Evolutionary conservation across 2,888 invertebrate genomes (phyloP).

Genomic region (Callyntrura sp.): DNA sequence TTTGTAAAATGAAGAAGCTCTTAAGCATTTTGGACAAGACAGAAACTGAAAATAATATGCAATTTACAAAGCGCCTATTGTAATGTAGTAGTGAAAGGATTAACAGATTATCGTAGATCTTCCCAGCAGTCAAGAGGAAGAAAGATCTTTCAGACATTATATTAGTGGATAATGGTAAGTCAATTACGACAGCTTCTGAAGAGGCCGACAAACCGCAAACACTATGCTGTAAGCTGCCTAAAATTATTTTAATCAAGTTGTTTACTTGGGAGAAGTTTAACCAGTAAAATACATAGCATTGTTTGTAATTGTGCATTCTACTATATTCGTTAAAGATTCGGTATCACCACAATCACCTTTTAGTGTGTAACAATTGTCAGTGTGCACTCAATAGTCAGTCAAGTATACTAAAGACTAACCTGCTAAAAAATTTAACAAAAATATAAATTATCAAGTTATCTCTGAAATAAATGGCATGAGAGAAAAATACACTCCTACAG

Average conservation of each 20-base stretch:
- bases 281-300: not conserved
- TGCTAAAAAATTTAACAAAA: not conserved
- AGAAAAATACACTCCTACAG: not conserved
- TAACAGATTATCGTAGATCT: too few species aligned
- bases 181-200: too few species aligned
- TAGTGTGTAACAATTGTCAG: not conserved
- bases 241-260: not conserved
- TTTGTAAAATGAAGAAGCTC: not conserved
- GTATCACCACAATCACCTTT: not conserved
- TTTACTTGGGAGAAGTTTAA: not conserved
- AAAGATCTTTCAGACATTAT: too few species aligned
- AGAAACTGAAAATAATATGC: not conserved
- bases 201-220: not conserved
- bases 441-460: not conserved
- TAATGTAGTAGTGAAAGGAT: too few species aligned
- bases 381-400: conserved; percentile 34
- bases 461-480: not conserved
- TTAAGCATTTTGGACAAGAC: too few species aligned
- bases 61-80: not conserved
- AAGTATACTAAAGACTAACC: conserved; percentile 45
- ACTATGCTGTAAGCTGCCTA: not conserved
- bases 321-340: not conserved
- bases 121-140: too few species aligned
- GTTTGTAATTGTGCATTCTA: not conserved
- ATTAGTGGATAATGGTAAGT: too few species aligned